phyloP scores from a whole-genome alignment of 2,888 invertebrate species.

The Athalia circularis region DNA sequence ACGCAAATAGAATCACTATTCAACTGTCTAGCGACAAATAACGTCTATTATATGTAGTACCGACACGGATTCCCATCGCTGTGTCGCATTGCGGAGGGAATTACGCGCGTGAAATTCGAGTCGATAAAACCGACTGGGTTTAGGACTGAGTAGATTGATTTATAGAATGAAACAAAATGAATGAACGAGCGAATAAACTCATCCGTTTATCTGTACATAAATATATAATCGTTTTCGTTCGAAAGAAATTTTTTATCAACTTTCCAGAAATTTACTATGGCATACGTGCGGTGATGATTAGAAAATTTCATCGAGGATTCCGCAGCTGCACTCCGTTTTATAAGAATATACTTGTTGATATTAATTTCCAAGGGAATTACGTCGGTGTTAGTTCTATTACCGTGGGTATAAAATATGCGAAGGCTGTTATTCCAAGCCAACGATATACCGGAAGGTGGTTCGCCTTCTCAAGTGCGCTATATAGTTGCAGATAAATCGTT shows the following conservation, averaged over 20 bases:
- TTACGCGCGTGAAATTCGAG: constrained; percentile 18
- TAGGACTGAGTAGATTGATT: background rate
- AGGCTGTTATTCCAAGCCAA: constrained; percentile 30
- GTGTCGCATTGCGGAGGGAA: constrained; percentile 7
- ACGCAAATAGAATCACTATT: constrained; percentile 12
- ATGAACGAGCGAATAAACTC: background rate
- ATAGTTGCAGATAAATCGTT: constrained; percentile 28
- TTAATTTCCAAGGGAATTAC: constrained; percentile 1
- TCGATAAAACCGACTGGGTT: constrained; percentile 1
- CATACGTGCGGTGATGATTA: too few species aligned
- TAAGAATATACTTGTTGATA: background rate
- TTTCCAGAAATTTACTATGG: too few species aligned
- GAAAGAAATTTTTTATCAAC: too few species aligned
- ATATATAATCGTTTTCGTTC: too few species aligned
- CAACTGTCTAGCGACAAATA: constrained; percentile 15
- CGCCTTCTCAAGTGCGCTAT: background rate
- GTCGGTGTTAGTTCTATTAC: constrained; percentile 10
- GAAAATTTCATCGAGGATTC: too few species aligned
- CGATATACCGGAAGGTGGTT: background rate
- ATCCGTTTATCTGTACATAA: too few species aligned
- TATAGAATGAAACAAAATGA: background rate
- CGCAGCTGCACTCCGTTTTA: background rate
- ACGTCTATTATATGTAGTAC: background rate
- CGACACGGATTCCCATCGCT: background rate
- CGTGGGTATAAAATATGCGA: constrained; percentile 11